Conservation (phyloP, 2,113 vertebrate species). For the Hydrolagus affinis region DNA sequence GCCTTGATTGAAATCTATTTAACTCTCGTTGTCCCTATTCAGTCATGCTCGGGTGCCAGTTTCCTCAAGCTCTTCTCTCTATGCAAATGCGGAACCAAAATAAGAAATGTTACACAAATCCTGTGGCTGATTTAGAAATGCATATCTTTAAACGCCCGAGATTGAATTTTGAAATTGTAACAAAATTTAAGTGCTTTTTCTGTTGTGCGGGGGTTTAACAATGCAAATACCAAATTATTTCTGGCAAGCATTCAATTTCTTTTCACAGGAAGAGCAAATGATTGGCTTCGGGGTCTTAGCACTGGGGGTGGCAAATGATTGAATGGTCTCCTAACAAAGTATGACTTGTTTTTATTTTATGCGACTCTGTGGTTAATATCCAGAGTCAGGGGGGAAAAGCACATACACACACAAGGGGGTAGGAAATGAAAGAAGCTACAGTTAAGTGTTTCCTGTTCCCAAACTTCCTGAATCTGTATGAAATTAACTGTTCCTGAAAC, state of each 20-base stretch:
- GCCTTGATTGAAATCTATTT: background rate
- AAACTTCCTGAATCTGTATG: background rate
- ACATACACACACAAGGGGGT: background rate
- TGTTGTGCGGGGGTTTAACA: background rate
- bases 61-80: background rate
- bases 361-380: background rate
- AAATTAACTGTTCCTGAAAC: constrained; percentile 34
- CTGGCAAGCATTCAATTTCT: constrained; percentile 6
- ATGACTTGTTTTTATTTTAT: constrained; percentile 17
- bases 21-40: background rate
- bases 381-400: background rate
- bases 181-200: background rate
- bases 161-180: background rate
- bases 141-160: background rate
- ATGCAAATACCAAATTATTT: constrained; percentile 19
- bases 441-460: background rate
- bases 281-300: background rate
- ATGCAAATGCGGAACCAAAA: no score
- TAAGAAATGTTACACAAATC: background rate
- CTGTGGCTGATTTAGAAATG: background rate
- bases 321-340: constrained; percentile 21
- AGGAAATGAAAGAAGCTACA: constrained; percentile 11
- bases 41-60: background rate
- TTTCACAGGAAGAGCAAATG: constrained; percentile 11
- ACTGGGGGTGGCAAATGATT: background rate